Evolutionary conservation across 1,140 invertebrate species (phyloP), one percentile per base, ranked within the genome.

Genomic region (Bombyx mandarina): DNA sequence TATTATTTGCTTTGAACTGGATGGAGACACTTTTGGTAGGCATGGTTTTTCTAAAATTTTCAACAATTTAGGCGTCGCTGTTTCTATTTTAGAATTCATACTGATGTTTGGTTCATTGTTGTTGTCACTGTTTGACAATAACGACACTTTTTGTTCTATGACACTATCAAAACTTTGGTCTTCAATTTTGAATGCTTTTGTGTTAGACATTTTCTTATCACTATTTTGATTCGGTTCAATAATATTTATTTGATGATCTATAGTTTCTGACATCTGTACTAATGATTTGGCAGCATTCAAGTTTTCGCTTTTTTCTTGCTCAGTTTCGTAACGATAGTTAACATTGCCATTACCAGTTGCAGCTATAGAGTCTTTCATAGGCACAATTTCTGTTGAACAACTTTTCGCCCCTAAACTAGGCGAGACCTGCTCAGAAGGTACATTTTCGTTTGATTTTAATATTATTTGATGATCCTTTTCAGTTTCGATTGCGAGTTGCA

Each of bases 21-120:
- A 86, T 5, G 74, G 45, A 26, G 67, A 26, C 26, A 76, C 52
- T 75, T 83, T 88, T 43, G 73, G 66, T 45, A 67, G 59, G 48
- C 64, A 67, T 5, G 84, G 77, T 60, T 89, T 85, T 66, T 89
- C 86, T 60, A 88, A 73, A 50, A 89, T 88, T 62, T 88, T 86
- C 52, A 89, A 71, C 46, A 88, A 60, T 77, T 87, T 88, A 8
- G 86, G 82, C 7, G 83, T 79, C 22, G 75, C 75, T 35, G 66
- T 75, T 56, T 79, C 78, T n/a, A 62, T 65, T 55, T 43, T 58
- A 6, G 48, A 8, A 22, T 12, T 57, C 54, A 61, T 78, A 44
- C 58, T 58, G 44, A 63, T 68, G 35, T 59, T 62, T 49, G 59
- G 52, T 52, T 75, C 75, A 60, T 42, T 73, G 26, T 52, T 73